These are phyloP conservation scores for Bubo bubo DNA, from an alignment of 2,113 vertebrate genomes.

Conservation along the genomic window DNA sequence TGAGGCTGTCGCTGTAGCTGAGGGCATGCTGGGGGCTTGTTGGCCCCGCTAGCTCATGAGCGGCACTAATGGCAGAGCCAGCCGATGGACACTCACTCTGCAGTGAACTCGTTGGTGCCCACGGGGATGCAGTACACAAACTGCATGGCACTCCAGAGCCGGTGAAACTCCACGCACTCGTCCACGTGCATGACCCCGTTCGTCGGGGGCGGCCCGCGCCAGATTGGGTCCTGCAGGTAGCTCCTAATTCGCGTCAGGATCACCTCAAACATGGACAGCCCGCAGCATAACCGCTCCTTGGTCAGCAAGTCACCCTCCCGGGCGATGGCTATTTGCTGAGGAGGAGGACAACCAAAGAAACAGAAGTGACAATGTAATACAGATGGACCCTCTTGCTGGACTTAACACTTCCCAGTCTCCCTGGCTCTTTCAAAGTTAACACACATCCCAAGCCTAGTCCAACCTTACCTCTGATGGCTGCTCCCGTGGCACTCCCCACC, in stretches of 20 bases:
- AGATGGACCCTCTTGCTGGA: not conserved
- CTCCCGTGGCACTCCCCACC: not conserved
- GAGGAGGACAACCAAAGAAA: slow-evolving; percentile 37
- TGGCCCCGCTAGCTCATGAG: accelerated
- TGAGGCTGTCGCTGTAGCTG: not conserved
- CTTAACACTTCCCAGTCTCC: not conserved
- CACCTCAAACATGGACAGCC: slow-evolving; percentile 98
- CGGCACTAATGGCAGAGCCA: accelerated
- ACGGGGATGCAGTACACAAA: slow-evolving; percentile 98
- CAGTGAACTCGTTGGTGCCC: slow-evolving; percentile 97
- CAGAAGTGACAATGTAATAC: not conserved
- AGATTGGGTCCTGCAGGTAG: slow-evolving; percentile 95
- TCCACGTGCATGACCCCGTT: slow-evolving; percentile 99
- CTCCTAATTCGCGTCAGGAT: slow-evolving; percentile 95
- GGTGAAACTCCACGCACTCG: slow-evolving; percentile 97
- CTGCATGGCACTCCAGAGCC: slow-evolving; percentile 99
- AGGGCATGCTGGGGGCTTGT: not conserved
- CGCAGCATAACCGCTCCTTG: slow-evolving; percentile 97
- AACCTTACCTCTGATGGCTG: slow-evolving; percentile 36
- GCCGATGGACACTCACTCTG: slow-evolving; percentile 84
- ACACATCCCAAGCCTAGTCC: not conserved
- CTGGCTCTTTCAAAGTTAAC: not conserved
- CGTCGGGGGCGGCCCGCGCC: slow-evolving; percentile 95
- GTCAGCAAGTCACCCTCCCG: slow-evolving; percentile 97
- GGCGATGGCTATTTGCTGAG: slow-evolving; percentile 98